phyloP scores from a whole-genome alignment of 2,888 invertebrate species.

The Troides aeacus region DNA sequence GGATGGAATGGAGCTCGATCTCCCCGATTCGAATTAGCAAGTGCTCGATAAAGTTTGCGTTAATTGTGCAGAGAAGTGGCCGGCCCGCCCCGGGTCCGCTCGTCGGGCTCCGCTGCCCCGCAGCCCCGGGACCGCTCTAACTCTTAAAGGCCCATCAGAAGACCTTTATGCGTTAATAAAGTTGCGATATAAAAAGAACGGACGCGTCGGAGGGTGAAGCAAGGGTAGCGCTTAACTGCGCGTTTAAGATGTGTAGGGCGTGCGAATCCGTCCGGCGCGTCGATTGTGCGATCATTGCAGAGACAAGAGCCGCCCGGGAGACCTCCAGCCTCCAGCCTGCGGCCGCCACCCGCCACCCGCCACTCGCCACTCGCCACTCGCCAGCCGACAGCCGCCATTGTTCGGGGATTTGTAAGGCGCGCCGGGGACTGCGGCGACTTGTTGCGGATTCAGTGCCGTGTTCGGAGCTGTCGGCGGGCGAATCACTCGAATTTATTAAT shows the following conservation, averaged over 20 bases:
- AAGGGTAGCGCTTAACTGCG: slow-evolving; percentile 77
- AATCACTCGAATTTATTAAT: too few species aligned
- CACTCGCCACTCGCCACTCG: too few species aligned
- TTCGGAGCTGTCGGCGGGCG: too few species aligned
- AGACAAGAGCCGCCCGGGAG: slow-evolving; percentile 54
- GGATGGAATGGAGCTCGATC: slow-evolving; percentile 22
- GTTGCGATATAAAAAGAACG: slow-evolving; percentile 79
- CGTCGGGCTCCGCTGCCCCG: slow-evolving; percentile 66
- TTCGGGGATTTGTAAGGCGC: slow-evolving; percentile 35
- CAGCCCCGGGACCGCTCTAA: slow-evolving; percentile 74
- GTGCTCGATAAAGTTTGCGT: slow-evolving; percentile 60
- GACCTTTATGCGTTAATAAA: slow-evolving; percentile 81
- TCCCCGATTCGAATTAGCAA: slow-evolving; percentile 65
- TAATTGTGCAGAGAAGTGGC: slow-evolving; percentile 67
- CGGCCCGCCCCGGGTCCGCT: slow-evolving; percentile 65
- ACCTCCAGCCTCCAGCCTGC: too few species aligned
- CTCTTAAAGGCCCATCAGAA: slow-evolving; percentile 78
- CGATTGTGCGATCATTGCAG: slow-evolving; percentile 75
- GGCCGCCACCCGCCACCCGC: too few species aligned
- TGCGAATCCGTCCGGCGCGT: slow-evolving; percentile 76
- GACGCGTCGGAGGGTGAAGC: slow-evolving; percentile 77
- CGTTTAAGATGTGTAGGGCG: slow-evolving; percentile 79
- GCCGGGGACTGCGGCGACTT: slow-evolving; percentile 13
- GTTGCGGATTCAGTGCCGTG: slow-evolving; percentile 20
- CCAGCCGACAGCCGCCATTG: slow-evolving; percentile 41